Conservation (phyloP, 2,113 vertebrate species). For the Myrmecobius fasciatus region DNA sequence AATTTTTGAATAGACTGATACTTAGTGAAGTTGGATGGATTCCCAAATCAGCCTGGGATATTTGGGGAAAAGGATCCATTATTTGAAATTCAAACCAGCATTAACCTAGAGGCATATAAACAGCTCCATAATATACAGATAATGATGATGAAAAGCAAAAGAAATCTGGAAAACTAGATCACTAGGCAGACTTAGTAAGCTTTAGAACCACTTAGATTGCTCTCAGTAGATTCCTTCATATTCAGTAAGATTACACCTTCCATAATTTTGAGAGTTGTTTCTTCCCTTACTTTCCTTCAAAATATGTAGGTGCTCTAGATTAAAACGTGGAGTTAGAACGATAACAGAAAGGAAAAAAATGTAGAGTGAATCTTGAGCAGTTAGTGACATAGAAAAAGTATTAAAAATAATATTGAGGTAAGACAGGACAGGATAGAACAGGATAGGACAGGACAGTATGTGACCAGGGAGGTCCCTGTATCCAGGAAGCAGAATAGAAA, state of each 20-base stretch:
- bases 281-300: background rate
- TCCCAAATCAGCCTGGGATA: background rate
- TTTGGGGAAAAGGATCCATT: background rate
- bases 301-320: background rate
- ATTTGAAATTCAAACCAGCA: background rate
- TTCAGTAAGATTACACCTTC: background rate
- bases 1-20: background rate
- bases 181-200: background rate
- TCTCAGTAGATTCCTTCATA: background rate
- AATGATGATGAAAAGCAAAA: background rate
- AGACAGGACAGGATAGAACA: background rate
- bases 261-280: background rate
- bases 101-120: background rate
- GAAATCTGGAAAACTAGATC: background rate
- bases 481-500: background rate
- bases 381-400: background rate
- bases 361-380: background rate
- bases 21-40: background rate
- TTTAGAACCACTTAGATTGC: background rate
- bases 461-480: background rate
- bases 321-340: background rate
- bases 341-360: background rate
- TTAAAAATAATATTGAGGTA: background rate
- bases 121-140: background rate
- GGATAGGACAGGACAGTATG: background rate